These are phyloP conservation scores for Pelodiscus sinensis DNA, from an alignment of 2,113 vertebrate species.

Conservation along the genomic window DNA sequence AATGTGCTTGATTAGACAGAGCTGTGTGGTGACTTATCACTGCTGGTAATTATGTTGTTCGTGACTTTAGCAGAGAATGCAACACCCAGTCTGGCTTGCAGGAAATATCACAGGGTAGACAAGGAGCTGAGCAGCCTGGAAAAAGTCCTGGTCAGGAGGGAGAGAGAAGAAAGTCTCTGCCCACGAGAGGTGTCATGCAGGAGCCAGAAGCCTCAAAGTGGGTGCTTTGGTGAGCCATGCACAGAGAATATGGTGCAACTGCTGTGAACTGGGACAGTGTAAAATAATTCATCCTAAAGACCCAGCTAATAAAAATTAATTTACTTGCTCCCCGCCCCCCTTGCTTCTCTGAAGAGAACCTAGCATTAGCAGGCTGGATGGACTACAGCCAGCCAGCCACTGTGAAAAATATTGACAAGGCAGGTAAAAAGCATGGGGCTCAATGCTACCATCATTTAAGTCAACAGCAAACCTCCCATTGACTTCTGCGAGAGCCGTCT, in stretches of 20 bases:
- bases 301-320: neutral
- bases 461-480: conserved; percentile 2
- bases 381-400: neutral
- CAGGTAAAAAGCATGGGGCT: neutral
- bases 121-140: neutral
- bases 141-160: neutral
- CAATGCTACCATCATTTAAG: neutral
- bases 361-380: neutral
- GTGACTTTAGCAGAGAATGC: neutral
- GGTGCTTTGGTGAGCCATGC: neutral
- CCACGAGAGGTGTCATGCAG: neutral
- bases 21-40: neutral
- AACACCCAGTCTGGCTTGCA: neutral
- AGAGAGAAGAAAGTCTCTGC: neutral
- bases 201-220: neutral
- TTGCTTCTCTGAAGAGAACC: neutral
- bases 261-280: neutral
- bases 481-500: neutral
- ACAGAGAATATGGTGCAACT: neutral
- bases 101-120: neutral
- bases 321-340: neutral
- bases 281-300: neutral
- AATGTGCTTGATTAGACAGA: neutral
- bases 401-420: neutral
- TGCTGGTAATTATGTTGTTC: neutral